Evolutionary conservation across 1,140 invertebrate species (phyloP), one percentile per base, ranked within the genome.

Genomic region (Bombus fervidus): DNA sequence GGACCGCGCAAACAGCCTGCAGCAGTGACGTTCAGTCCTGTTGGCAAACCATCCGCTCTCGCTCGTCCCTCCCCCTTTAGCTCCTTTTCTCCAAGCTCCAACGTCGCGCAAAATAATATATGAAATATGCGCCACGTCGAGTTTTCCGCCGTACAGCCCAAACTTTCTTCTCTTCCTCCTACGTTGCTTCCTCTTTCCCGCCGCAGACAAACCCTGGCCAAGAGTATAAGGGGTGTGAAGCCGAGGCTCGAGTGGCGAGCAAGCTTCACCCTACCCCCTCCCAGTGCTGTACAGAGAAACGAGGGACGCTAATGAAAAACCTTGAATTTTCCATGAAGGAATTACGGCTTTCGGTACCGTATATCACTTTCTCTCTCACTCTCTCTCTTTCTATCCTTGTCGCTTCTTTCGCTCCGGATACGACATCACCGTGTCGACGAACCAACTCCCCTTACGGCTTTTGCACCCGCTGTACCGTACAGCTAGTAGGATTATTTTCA

Each of bases 271-370:
- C 59, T 62, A 34, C 15, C 64, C 28, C 9, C 5, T 22, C 13
- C 43, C 31, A 59, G 34, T 47, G 57, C 12, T 57, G 69, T 74
- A 57, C 28, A 64, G 76, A 77, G 81, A 85, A 86, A 81, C 85
- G 72, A 89, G 91, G 90, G 80, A 86, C 90, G 94, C 92, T 94
- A 95, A 95, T 95, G 94, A 95, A 95, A 95, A 95, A 94, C 92
- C 94, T 93, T 94, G 94, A 94, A 95, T 95, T 94, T 95, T 94
- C 93, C 92, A 94, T 94, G 93, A 94, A 94, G 92, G 90, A 94
- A 94, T 95, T 94, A 94, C 91, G 85, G 86, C 78, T 74, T 78
- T 74, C 77, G 31, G 76, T 80, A 59, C 77, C 69, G 57, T 72
- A 69, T 71, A 73, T 47, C 66, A n/a, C 6, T 43, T 57, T 31